A percentile compares a stretch with the other conserved stretches of the same genome.
Conservation (phyloP, 2,888 invertebrate genomes). For the Drosophila algonquin region DNA sequence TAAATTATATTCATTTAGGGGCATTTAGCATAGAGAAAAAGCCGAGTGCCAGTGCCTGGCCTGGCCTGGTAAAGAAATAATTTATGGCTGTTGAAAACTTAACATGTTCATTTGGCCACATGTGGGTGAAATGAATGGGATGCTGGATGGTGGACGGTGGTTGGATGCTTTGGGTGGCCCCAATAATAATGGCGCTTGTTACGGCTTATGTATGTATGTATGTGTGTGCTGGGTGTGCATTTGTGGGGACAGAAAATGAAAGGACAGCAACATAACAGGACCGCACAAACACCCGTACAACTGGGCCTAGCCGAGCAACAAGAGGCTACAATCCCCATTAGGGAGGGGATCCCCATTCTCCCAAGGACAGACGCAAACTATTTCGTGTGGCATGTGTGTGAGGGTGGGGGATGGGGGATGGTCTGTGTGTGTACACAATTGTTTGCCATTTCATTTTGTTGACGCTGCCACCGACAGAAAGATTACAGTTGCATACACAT, state of each 20-base stretch:
- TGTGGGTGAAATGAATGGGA: conserved; percentile 37
- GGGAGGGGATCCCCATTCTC: conserved; percentile 18
- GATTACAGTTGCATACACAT: conserved; percentile 77
- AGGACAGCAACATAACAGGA: conserved; percentile 65
- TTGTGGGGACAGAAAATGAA: conserved; percentile 56
- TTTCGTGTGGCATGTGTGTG: conserved; percentile 64
- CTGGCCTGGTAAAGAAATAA: conserved; percentile 67
- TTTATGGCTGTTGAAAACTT: conserved; percentile 77
- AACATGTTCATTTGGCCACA: conserved; percentile 75
- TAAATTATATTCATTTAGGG: conserved; percentile 76
- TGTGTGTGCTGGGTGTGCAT: conserved; percentile 19
- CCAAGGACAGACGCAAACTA: conserved; percentile 64
- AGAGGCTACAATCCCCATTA: conserved; percentile 12
- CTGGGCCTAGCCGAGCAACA: conserved; percentile 42
- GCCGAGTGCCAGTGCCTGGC: conserved; percentile 19
- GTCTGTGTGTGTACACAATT: conserved; percentile 37
- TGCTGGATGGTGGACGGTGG: conserved; percentile 1
- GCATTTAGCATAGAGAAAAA: conserved; percentile 68
- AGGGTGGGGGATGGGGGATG: conserved; percentile 20
- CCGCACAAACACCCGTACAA: conserved; percentile 50
- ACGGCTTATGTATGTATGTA: conserved; percentile 39
- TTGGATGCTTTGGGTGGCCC: conserved; percentile 9
- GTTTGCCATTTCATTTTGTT: conserved; percentile 55
- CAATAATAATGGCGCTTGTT: conserved; percentile 51
- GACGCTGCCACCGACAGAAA: conserved; percentile 58